Base-by-base conservation (phyloP, 2,113 vertebrate genomes). In the Hydrolagus affinis region DNA sequence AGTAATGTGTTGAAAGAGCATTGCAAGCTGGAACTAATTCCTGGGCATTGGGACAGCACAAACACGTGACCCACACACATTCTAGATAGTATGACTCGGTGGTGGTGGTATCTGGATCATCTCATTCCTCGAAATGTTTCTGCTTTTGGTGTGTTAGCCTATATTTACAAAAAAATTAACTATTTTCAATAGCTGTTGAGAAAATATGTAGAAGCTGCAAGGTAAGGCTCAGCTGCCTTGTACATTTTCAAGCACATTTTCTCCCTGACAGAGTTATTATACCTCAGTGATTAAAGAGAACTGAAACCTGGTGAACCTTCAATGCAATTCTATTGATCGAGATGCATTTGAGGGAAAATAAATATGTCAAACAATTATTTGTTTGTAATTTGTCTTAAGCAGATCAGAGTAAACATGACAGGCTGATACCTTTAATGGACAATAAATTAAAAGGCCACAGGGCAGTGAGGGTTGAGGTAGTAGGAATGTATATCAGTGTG, bases 261-360 rank as follows among this genome's bases (percentile, higher is more conserved):
- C 30, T 15, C 25, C 17, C 25, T 66, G 23, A 83, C 60, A 83
- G 77, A 28, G 30, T 83, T 30, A 83, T 83, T 64, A 83, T 66
- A 11, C 60, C 28, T 83, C 8, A 4, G 77, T 66, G 60, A 83
- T 83, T 83, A 64, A 78, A 62, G 76, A 62, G 59, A 28, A 62
- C 23, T 62, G 59, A 78, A 78, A 83, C 59, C 60, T 23, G 30
- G 23, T 83, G 25, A 30, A 83, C 77, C 17, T 28, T 7, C 57
- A 78, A 25, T 78, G 76, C 59, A 62, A 78, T 78, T 62, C 57
- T 62, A 83, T 83, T 83, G 77, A 83, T 83, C 77, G 23, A 83
- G 60, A 19, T 83, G 12, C 60, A 11, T 66, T 83, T 83, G 60
- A 83, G 23, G 72, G 60, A 66, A 83, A 66, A 30, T 80, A 80